A percentile compares a stretch with the other conserved stretches of the same genome.
phyloP scores from a whole-genome alignment of 2,113 vertebrate genomes.

The Callionymus lyra region DNA sequence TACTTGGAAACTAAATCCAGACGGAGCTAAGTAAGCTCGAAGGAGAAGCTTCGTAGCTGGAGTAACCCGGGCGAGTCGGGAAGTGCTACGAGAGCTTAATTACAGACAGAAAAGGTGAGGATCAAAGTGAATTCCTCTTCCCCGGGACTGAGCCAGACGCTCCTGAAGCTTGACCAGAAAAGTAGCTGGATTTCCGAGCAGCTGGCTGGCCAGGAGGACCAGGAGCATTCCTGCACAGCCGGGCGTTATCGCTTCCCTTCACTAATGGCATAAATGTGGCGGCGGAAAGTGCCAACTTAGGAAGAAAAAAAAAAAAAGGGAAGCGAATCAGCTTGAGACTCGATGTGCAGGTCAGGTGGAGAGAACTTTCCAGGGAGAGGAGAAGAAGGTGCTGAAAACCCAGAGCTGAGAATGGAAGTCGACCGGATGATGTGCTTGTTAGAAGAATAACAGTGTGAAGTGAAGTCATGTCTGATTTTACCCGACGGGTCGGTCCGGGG shows the following conservation, averaged over 20 bases:
- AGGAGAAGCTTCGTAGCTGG: constrained; percentile 1
- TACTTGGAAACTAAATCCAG: too few relatives aligned
- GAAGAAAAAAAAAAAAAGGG: constrained; percentile 14
- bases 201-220: constrained; percentile 35
- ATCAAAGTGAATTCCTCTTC: constrained; percentile 44
- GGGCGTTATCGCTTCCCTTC: constrained; percentile 42
- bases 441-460: constrained; percentile 12
- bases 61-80: constrained; percentile 1
- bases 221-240: constrained; percentile 41
- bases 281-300: constrained; percentile 28
- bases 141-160: constrained; percentile 27
- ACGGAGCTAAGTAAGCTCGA: background rate
- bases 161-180: constrained; percentile 28
- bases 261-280: constrained; percentile 41
- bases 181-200: constrained; percentile 17
- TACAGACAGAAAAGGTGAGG: constrained; percentile 25
- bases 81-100: constrained; percentile 28
- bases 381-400: constrained; percentile 22
- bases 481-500: too few relatives aligned
- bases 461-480: constrained; percentile 12
- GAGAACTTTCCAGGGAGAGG: constrained; percentile 21
- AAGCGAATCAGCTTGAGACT: background rate
- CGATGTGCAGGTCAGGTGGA: constrained; percentile 15
- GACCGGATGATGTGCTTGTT: constrained; percentile 11
- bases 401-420: constrained; percentile 21